Evolutionary conservation across 2,888 invertebrate genomes (phyloP).

Genomic region (Maniola hyperantus): DNA sequence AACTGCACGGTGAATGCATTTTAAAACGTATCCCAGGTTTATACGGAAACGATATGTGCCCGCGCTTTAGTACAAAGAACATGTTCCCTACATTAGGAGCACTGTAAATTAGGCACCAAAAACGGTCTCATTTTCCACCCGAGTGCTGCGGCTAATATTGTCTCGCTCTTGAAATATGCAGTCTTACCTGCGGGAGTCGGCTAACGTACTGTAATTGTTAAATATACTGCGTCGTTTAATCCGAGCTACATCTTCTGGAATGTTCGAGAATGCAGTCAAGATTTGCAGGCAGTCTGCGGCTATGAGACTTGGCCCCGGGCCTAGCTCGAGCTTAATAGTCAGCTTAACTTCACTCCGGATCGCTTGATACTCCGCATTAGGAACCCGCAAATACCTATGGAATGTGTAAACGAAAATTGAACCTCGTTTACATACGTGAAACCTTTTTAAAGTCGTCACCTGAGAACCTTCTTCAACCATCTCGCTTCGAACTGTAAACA

Average conservation of each 20-base stretch:
- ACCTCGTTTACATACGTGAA: slow-evolving; percentile 67
- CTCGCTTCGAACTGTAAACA: slow-evolving; percentile 68
- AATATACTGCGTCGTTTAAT: slow-evolving; percentile 79
- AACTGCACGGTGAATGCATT: slow-evolving; percentile 59
- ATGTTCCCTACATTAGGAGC: slow-evolving; percentile 68
- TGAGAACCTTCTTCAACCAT: slow-evolving; percentile 49
- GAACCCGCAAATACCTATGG: slow-evolving; percentile 36
- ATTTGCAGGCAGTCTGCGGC: slow-evolving; percentile 75
- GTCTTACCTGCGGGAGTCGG: slow-evolving; percentile 72
- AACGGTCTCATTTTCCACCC: slow-evolving; percentile 83
- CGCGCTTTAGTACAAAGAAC: slow-evolving; percentile 59
- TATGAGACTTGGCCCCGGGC: slow-evolving; percentile 74
- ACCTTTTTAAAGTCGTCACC: slow-evolving; percentile 70
- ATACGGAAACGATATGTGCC: slow-evolving; percentile 52
- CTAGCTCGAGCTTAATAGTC: slow-evolving; percentile 67
- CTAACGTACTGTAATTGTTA: slow-evolving; percentile 77
- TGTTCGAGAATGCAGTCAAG: slow-evolving; percentile 79
- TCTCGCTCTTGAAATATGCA: slow-evolving; percentile 77
- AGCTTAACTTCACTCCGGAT: slow-evolving; percentile 63
- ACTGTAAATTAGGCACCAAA: slow-evolving; percentile 77
- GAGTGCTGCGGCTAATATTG: slow-evolving; percentile 82
- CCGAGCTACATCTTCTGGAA: slow-evolving; percentile 77
- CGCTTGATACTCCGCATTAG: slow-evolving; percentile 54
- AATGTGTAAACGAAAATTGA: slow-evolving; percentile 43
- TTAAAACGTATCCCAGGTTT: slow-evolving; percentile 52